Evolutionary conservation across 2,888 invertebrate species (phyloP).

Genomic region (Tortrix viridana): DNA sequence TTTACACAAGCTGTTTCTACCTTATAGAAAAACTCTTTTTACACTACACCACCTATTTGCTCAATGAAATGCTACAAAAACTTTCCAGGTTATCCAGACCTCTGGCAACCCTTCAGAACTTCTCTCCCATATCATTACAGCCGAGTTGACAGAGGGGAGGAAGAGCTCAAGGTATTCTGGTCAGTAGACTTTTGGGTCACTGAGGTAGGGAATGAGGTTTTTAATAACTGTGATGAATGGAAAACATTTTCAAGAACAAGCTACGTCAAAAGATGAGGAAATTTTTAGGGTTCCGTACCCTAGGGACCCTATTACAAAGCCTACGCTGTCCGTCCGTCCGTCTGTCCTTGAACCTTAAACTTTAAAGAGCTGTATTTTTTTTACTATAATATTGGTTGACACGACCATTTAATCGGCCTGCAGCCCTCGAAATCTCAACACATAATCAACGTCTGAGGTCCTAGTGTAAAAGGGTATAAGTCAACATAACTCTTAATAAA

Average conservation of each 20-base stretch:
- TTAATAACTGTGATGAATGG: constrained; percentile 44
- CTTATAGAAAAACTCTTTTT: not conserved
- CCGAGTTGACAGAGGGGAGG: constrained; percentile 37
- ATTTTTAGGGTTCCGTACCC: too few species aligned
- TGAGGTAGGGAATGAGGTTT: constrained; percentile 55
- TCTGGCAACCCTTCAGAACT: constrained; percentile 41
- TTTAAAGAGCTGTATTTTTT: too few species aligned
- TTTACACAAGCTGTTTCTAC: too few species aligned
- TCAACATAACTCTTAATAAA: too few species aligned
- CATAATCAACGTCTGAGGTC: too few species aligned
- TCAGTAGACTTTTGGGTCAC: constrained; percentile 62
- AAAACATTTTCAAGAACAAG: constrained; percentile 32
- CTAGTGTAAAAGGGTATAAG: too few species aligned
- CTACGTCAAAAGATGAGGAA: constrained; percentile 5
- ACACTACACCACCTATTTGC: constrained; percentile 40
- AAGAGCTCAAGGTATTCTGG: constrained; percentile 49
- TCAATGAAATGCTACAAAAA: constrained; percentile 48
- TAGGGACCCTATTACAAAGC: too few species aligned
- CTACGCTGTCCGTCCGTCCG: too few species aligned
- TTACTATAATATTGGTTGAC: too few species aligned
- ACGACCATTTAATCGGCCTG: too few species aligned
- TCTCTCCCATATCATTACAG: constrained; percentile 37
- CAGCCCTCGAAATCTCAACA: too few species aligned
- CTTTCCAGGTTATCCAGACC: constrained; percentile 49
- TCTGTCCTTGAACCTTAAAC: too few species aligned